phyloP scores from a whole-genome alignment of 2,113 vertebrate genomes.

The Nyctibius bracteatus region DNA sequence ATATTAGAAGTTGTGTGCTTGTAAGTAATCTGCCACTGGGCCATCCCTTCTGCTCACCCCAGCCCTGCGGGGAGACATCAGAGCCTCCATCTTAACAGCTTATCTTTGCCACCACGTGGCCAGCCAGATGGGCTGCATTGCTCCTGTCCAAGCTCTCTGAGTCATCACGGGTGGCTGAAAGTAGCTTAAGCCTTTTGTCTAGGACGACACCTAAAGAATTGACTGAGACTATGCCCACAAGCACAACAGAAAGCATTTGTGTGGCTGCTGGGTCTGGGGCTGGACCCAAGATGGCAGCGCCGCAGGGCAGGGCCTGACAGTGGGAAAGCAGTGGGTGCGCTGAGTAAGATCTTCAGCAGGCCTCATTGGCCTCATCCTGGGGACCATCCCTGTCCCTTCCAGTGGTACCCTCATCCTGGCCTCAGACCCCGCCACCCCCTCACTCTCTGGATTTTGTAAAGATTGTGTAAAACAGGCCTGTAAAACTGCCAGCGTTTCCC shows the following conservation, averaged over 20 bases:
- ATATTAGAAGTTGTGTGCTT: not conserved
- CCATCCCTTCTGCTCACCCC: not conserved
- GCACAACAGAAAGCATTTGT: not conserved
- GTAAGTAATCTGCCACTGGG: not conserved
- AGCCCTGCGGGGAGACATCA: not conserved
- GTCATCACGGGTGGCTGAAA: not conserved
- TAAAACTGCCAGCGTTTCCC: rapidly evolving
- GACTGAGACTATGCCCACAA: not conserved
- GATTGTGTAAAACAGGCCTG: not conserved
- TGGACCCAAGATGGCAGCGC: rapidly evolving
- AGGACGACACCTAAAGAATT: not conserved
- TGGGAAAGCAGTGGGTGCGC: rapidly evolving
- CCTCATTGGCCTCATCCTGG: not conserved
- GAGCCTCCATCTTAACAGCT: not conserved
- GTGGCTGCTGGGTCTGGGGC: rapidly evolving
- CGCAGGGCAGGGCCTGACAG: rapidly evolving
- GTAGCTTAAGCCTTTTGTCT: not conserved
- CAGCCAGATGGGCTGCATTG: not conserved
- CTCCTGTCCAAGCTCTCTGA: not conserved
- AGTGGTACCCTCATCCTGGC: not conserved
- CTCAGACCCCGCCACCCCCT: not conserved
- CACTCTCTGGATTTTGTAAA: not conserved
- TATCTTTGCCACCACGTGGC: not conserved
- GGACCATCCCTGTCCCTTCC: not conserved
- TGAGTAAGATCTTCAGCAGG: not conserved